Conservation (phyloP, 2,113 vertebrate genomes). For the Micronycteris hirsuta region DNA sequence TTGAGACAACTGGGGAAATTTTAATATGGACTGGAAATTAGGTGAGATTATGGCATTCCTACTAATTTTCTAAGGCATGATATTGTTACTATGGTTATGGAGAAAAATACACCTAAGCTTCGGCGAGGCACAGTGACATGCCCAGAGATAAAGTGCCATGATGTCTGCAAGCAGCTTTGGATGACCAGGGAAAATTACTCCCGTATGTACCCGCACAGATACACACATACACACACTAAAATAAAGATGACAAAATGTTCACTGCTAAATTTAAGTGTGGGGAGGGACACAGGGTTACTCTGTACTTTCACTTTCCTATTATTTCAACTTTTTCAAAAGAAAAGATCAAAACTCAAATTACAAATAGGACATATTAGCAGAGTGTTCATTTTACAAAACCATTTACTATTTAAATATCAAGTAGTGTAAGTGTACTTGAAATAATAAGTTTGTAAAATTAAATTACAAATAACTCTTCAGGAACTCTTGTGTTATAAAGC, state of each 20-base stretch:
- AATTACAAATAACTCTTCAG: not conserved
- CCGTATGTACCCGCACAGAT: not conserved
- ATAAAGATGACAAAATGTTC: not conserved
- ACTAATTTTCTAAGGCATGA: not conserved
- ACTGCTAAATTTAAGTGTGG: not conserved
- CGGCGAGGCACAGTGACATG: not conserved
- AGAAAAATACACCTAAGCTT: not conserved
- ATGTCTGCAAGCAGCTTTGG: not conserved
- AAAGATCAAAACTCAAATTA: not conserved
- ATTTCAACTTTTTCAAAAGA: conserved; percentile 6
- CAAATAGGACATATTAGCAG: not conserved
- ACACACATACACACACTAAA: not conserved
- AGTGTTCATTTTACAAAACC: conserved; percentile 1
- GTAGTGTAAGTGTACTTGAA: not conserved
- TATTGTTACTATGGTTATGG: not conserved
- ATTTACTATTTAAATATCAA: not conserved
- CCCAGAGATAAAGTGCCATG: not conserved
- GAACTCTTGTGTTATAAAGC: not conserved
- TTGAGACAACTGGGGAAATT: not conserved
- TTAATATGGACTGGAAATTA: not conserved
- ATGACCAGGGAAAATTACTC: not conserved
- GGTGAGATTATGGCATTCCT: not conserved
- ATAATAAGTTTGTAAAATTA: not conserved
- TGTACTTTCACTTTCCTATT: not conserved
- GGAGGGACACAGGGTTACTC: not conserved